Conservation (phyloP, 2,888 invertebrate genomes). For the Amaurobius ferox region DNA sequence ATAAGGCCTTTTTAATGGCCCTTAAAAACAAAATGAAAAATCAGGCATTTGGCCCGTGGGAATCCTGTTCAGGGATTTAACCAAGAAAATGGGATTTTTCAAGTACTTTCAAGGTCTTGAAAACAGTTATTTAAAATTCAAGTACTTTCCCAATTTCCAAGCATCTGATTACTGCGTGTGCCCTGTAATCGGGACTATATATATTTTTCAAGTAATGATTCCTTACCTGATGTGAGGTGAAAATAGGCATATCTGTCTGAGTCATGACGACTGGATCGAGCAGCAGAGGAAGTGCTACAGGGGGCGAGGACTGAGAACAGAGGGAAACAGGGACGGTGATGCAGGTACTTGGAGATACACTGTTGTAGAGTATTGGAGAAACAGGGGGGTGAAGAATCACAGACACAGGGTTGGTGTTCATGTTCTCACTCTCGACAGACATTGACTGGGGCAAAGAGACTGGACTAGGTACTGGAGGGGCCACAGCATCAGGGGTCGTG, state of each 20-base stretch:
- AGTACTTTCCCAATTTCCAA: no score
- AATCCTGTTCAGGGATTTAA: no score
- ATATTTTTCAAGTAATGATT: no score
- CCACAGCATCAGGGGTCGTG: neutral
- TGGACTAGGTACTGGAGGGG: slow-evolving; percentile 41
- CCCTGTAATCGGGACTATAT: no score
- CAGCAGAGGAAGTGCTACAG: slow-evolving; percentile 45
- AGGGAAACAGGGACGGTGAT: slow-evolving; percentile 9
- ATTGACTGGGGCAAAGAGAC: slow-evolving; percentile 12
- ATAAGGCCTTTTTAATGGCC: no score
- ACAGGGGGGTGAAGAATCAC: slow-evolving; percentile 70
- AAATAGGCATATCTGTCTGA: slow-evolving; percentile 68
- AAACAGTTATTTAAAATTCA: no score
- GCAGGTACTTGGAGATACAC: slow-evolving; percentile 16
- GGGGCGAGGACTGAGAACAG: slow-evolving; percentile 24
- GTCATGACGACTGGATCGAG: slow-evolving; percentile 64
- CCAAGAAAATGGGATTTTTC: no score
- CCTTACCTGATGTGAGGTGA: slow-evolving; percentile 59
- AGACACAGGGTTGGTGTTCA: slow-evolving; percentile 56
- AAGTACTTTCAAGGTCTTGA: no score
- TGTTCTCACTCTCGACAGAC: slow-evolving; percentile 4
- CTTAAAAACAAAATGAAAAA: no score
- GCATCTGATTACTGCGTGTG: no score
- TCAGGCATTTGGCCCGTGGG: no score
- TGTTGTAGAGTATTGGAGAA: slow-evolving; percentile 37